phyloP scores from a whole-genome alignment of 2,113 vertebrate genomes.

The Psilopogon haemacephalus region DNA sequence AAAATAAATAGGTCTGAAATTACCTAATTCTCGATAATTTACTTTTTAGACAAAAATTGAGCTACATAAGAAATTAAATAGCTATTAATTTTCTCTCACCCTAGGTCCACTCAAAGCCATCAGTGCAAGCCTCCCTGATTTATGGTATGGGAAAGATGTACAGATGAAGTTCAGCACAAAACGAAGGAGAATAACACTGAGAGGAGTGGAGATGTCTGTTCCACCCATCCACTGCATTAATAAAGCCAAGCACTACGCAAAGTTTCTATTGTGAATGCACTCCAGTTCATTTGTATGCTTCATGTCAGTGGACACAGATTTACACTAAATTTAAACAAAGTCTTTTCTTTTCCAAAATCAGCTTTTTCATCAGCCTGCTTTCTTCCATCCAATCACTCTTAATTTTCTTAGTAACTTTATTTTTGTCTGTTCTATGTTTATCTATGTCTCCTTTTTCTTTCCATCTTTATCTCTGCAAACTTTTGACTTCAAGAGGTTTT shows the following conservation, averaged over 20 bases:
- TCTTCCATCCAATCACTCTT: background rate
- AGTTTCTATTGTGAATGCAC: background rate
- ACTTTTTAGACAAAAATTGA: background rate
- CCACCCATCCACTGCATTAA: background rate
- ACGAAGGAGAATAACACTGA: background rate
- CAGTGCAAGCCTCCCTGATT: background rate
- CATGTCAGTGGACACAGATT: background rate
- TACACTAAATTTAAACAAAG: background rate
- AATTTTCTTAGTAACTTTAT: background rate
- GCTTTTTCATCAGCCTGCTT: background rate
- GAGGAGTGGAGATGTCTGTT: background rate
- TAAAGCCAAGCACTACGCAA: background rate
- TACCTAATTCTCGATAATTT: background rate
- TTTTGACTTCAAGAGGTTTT: conserved; percentile 6
- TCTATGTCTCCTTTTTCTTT: background rate
- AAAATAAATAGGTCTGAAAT: background rate
- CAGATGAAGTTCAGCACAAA: background rate
- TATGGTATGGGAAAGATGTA: background rate
- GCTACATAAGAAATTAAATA: background rate
- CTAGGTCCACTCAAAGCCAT: background rate
- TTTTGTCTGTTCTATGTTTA: background rate
- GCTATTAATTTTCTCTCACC: background rate
- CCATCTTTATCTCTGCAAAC: background rate
- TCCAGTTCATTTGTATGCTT: background rate
- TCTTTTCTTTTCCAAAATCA: background rate